Evolutionary conservation across 2,113 vertebrate species (phyloP).

Genomic region (Dinomys branickii): DNA sequence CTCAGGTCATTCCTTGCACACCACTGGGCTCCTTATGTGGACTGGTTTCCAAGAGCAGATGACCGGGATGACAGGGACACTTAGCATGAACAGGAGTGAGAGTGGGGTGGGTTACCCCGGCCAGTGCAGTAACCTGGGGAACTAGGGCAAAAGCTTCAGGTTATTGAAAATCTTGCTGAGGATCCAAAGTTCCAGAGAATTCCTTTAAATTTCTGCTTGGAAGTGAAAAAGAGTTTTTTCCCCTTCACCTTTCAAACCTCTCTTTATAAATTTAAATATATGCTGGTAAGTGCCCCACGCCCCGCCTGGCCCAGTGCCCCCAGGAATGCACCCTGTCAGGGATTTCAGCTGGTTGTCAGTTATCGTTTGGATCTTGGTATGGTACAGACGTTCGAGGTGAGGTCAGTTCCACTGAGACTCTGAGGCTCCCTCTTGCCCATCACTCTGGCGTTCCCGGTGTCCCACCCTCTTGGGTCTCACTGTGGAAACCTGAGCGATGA

Average conservation of each 20-base stretch:
- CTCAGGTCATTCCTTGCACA: neutral
- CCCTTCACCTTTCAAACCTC: neutral
- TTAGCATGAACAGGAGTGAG: neutral
- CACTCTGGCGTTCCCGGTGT: neutral
- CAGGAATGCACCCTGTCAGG: neutral
- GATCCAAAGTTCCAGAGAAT: neutral
- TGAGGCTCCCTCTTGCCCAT: neutral
- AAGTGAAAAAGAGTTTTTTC: neutral
- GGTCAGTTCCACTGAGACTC: neutral
- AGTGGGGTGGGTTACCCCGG: neutral
- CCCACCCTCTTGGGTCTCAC: neutral
- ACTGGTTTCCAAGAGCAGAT: neutral
- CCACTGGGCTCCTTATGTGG: neutral
- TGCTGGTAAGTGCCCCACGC: neutral
- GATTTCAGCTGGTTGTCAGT: neutral
- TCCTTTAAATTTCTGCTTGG: neutral
- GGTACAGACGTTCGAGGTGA: neutral
- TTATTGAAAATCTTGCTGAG: neutral
- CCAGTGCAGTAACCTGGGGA: neutral
- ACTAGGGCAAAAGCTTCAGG: neutral
- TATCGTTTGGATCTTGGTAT: neutral
- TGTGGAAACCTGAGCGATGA: neutral
- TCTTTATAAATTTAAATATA: neutral
- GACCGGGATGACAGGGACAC: neutral
- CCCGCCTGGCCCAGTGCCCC: too few relatives aligned